Evolutionary conservation across 2,888 invertebrate species (phyloP).

Genomic region (Mesopsocus fuscifrons): DNA sequence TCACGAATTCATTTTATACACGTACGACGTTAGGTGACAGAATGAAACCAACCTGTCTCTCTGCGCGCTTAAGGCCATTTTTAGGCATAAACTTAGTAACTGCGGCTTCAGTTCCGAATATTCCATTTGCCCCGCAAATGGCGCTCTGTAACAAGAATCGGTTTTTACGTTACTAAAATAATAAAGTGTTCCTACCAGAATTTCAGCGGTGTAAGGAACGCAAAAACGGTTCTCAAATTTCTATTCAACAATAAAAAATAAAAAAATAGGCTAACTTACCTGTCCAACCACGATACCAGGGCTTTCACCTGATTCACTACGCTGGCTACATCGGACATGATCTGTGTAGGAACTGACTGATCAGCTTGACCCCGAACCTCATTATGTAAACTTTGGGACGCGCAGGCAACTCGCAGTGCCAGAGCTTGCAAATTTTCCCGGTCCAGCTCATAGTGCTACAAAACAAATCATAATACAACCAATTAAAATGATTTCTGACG

Average conservation of each 20-base stretch:
- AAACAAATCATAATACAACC: conserved; percentile 19
- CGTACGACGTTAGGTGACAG: too few relatives aligned
- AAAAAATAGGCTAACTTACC: conserved; percentile 30
- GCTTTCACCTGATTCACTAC: conserved; percentile 71
- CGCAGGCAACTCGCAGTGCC: conserved; percentile 65
- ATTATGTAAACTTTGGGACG: conserved; percentile 56
- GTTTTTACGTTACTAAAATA: too few relatives aligned
- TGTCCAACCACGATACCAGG: conserved; percentile 79
- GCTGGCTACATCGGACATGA: conserved; percentile 68
- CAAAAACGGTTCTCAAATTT: too few relatives aligned
- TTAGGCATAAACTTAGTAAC: conserved; percentile 58
- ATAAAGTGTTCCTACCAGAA: too few relatives aligned
- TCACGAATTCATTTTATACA: too few relatives aligned
- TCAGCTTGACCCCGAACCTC: conserved; percentile 28
- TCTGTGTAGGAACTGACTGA: conserved; percentile 52
- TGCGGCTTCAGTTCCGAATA: conserved; percentile 50
- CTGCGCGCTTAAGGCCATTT: conserved; percentile 81
- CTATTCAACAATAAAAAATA: too few relatives aligned
- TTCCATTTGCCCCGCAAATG: conserved; percentile 41
- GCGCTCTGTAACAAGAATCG: conserved; percentile 26
- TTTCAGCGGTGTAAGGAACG: too few relatives aligned
- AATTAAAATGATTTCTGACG: conserved; percentile 5
- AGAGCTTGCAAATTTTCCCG: conserved; percentile 82
- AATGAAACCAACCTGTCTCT: conserved; percentile 54
- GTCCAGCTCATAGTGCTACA: conserved; percentile 75